These are phyloP conservation scores for Drosophila mayri DNA, from an alignment of 1,140 invertebrate species.

Conservation along the genomic window DNA sequence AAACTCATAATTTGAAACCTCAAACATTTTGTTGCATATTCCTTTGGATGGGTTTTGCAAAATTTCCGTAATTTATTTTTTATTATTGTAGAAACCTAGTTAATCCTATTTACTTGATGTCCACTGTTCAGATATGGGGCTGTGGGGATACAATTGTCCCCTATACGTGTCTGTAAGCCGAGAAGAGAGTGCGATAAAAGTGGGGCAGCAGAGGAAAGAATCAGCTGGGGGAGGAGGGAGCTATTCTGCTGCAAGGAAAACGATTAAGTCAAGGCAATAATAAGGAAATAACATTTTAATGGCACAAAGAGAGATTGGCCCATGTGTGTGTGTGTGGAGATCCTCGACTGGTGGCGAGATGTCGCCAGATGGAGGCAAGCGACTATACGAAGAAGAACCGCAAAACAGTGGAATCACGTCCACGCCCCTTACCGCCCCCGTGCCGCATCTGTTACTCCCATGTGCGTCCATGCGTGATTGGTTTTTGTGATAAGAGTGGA, in stretches of 20 bases:
- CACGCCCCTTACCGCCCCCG: slow-evolving; percentile 11
- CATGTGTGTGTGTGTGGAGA: slow-evolving; percentile 10
- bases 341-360: slow-evolving; percentile 10
- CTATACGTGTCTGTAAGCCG: slow-evolving; percentile 29
- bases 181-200: slow-evolving; percentile 47
- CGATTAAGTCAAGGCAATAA: slow-evolving; percentile 78
- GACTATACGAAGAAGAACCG: slow-evolving; percentile 27
- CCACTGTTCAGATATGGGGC: background rate
- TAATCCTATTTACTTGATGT: background rate
- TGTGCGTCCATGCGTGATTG: slow-evolving; percentile 48
- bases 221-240: background rate
- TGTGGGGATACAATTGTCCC: slow-evolving; percentile 51
- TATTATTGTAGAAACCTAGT: background rate
- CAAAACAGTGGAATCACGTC: slow-evolving; percentile 44
- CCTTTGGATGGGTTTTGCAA: too few relatives aligned
- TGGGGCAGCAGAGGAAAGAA: slow-evolving; percentile 20
- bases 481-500: slow-evolving; percentile 36
- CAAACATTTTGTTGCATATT: background rate
- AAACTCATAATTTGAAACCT: too few relatives aligned
- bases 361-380: background rate
- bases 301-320: slow-evolving; percentile 46
- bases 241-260: slow-evolving; percentile 47
- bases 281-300: slow-evolving; percentile 84
- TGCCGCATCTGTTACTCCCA: slow-evolving; percentile 22
- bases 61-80: too few relatives aligned